Evolutionary conservation across 2,888 invertebrate genomes (phyloP), one percentile per base, ranked within the genome.

Genomic region (Lasioglossum marginatum): DNA sequence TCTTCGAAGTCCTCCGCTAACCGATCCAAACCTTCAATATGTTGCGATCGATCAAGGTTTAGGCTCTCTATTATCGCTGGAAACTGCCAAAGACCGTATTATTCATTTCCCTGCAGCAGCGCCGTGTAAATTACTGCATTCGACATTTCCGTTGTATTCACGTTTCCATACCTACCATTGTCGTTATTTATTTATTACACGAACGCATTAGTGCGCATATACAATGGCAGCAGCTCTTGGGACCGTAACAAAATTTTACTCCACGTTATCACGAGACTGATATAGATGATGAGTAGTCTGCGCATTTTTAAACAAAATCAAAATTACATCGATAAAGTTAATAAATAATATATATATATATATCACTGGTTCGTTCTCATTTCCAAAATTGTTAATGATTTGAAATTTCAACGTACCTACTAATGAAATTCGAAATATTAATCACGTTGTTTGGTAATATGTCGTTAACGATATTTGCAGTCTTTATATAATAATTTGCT

Each of bases 11-110:
- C 40, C 37, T 70, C 60, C 48, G 74, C 71, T 71, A 23, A 27
- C 82, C 48, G 27, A 34, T 66, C 73, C 77, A 71, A 73, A 63
- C 82, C 77, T 74, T 63, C 57, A 48, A 31, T 48, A 66, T 34
- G 43, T 78, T 76, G 27, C 48, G 76, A 86, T 88, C 88, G 80
- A 88, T 88, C 75, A 78, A 43, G 23, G 66, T 45, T 74, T 31
- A 37, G 60, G 23, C 40, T 52, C 52, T 60, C 72, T 34, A 45
- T 79, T 63, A 77, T 31, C 57, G 68, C 27, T 12, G 34, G 52
- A 40, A 52, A 68, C 27, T 52, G 52, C 19, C 1, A 5, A 10
- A 23, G 4, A n/a, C 14, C 48, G 4, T n/a, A 37, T 70, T 34
- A 70, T 37, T 70, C n/a, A n/a, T 23, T 70, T 23, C 31, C 68